phyloP scores from a whole-genome alignment of 2,113 vertebrate genomes.

The Xiphophorus maculatus region DNA sequence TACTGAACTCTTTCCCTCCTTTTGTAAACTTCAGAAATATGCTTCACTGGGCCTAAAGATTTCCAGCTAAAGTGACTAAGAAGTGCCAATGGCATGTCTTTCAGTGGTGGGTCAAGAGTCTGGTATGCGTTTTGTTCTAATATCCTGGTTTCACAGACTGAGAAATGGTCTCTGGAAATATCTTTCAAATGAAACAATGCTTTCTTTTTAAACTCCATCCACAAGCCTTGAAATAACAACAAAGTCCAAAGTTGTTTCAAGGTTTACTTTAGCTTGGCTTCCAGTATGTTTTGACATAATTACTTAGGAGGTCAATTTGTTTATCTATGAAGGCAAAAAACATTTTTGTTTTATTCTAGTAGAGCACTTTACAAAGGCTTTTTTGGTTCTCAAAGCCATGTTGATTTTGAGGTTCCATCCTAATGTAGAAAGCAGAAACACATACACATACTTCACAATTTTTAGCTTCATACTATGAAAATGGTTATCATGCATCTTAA shows the following conservation, averaged over 20 bases:
- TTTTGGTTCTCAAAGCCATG: neutral
- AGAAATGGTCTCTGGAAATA: neutral
- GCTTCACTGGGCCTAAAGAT: neutral
- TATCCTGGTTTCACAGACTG: neutral
- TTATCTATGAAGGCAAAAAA: neutral
- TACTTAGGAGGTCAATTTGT: neutral
- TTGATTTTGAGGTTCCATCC: slow-evolving; percentile 1
- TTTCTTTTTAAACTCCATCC: neutral
- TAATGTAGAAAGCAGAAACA: neutral
- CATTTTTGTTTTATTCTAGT: neutral
- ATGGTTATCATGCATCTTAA: neutral
- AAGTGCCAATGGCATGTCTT: neutral
- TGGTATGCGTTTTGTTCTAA: neutral
- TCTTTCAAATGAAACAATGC: neutral
- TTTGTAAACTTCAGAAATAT: neutral
- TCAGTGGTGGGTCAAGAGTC: neutral
- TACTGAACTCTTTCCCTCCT: neutral
- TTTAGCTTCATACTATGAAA: too few relatives aligned
- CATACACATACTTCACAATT: neutral
- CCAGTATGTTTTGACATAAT: neutral
- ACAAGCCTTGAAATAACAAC: slow-evolving; percentile 1
- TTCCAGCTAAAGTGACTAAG: neutral
- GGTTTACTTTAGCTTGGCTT: neutral
- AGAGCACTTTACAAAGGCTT: neutral
- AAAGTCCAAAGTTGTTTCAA: slow-evolving; percentile 2